phyloP scores from a whole-genome alignment of 2,797 vertebrate genomes.

The Leptatherina wallacei region DNA sequence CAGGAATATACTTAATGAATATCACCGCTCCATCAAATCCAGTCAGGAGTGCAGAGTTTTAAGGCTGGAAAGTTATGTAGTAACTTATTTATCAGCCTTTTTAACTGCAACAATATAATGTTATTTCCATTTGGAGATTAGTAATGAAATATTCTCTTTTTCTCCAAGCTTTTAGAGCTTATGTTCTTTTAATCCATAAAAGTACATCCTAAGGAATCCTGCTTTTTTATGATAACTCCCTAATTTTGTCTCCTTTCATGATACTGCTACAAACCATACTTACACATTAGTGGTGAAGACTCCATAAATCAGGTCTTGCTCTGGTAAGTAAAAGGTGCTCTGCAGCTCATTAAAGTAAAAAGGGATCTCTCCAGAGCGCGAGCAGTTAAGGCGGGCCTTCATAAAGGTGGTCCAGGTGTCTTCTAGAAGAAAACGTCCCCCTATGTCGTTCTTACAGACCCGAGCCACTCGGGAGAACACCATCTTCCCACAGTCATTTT shows the following conservation, averaged over 20 bases:
- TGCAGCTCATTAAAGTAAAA: constrained; percentile 97
- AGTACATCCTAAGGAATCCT: too few relatives aligned
- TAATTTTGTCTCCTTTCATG: not conserved
- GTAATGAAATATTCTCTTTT: too few relatives aligned
- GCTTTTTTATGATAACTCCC: not conserved
- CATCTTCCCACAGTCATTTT: constrained; percentile 94
- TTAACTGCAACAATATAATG: too few relatives aligned
- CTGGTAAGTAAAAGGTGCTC: constrained; percentile 92
- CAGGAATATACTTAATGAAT: too few relatives aligned
- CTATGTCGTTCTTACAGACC: constrained; percentile 94
- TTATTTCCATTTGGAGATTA: too few relatives aligned
- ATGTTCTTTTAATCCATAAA: too few relatives aligned
- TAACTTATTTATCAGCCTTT: too few relatives aligned
- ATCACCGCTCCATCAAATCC: too few relatives aligned
- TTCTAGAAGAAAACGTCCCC: constrained; percentile 93
- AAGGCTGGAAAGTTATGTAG: too few relatives aligned
- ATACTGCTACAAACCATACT: constrained; percentile 45
- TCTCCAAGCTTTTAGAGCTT: too few relatives aligned
- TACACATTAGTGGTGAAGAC: constrained; percentile 98
- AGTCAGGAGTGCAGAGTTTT: too few relatives aligned
- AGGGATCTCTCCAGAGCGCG: constrained; percentile 92
- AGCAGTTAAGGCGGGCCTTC: constrained; percentile 97
- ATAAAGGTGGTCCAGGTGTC: constrained; percentile 99
- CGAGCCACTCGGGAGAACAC: constrained; percentile 94
- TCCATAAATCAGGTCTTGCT: constrained; percentile 94